Evolutionary conservation across 2,888 invertebrate genomes (phyloP).

Genomic region (Ceramica pisi): DNA sequence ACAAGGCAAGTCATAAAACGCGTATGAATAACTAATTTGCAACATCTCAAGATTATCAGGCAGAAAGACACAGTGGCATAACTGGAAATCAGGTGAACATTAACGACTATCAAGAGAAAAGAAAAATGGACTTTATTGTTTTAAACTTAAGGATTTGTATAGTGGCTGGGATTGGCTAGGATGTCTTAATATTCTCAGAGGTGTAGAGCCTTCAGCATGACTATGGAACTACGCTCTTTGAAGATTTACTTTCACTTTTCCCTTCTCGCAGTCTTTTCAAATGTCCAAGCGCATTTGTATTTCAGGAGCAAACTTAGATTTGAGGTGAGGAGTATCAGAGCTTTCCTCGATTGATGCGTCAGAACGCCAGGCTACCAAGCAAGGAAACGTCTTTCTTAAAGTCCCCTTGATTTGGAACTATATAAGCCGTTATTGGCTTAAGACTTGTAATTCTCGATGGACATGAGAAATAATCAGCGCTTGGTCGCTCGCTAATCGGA

Average conservation of each 20-base stretch:
- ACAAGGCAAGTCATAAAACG: slow-evolving; percentile 6
- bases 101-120: too few relatives aligned
- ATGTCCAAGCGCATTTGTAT: neutral
- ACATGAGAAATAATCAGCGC: slow-evolving; percentile 42
- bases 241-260: neutral
- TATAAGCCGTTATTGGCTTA: neutral
- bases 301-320: neutral
- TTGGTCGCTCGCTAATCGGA: slow-evolving; percentile 51
- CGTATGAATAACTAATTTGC: slow-evolving; percentile 7
- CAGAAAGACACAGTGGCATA: neutral
- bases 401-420: neutral
- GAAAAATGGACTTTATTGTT: too few relatives aligned
- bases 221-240: neutral
- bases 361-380: neutral
- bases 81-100: neutral
- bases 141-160: too few relatives aligned
- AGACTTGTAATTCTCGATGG: slow-evolving; percentile 12
- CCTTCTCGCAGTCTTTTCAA: neutral
- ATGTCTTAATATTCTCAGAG: too few relatives aligned
- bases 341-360: neutral
- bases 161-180: too few relatives aligned
- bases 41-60: slow-evolving; percentile 5
- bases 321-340: neutral
- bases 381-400: neutral
- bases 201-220: neutral